Percentiles rank a stretch among this genome's conserved stretches.
These are phyloP conservation scores for Polypterus bichir DNA, from an alignment of 2,113 vertebrate genomes.

Conservation along the genomic window DNA sequence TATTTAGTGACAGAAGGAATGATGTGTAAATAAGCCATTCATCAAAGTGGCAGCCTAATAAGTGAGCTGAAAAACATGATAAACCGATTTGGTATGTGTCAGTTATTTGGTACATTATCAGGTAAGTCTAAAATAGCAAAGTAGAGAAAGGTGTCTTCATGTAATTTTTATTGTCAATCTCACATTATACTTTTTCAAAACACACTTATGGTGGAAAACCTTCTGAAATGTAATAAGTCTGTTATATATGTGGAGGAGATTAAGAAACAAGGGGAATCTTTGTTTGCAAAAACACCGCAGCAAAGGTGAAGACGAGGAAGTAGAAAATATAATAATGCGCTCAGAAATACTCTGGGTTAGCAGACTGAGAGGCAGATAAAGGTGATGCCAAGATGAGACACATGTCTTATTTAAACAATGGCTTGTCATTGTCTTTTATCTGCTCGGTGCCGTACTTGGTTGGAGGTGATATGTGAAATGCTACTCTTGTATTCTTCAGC, in stretches of 20 bases:
- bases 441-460: not conserved
- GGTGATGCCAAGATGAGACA: not conserved
- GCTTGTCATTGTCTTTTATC: not conserved
- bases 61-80: no score
- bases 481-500: not conserved
- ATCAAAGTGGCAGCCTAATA: no score
- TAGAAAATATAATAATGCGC: not conserved
- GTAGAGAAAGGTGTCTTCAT: no score
- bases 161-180: no score
- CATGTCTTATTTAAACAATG: not conserved
- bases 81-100: no score
- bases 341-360: not conserved
- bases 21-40: no score
- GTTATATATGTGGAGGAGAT: not conserved
- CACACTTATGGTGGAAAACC: no score
- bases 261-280: not conserved
- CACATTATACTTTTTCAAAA: no score
- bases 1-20: no score
- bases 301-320: not conserved
- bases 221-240: no score
- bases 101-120: no score
- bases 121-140: no score
- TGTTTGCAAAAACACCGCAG: not conserved
- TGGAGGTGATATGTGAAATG: not conserved
- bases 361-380: not conserved